A percentile compares a stretch with the other conserved stretches of the same genome.
These are phyloP conservation scores for Lamprotornis superbus DNA, from an alignment of 2,113 vertebrate species.

Conservation along the genomic window DNA sequence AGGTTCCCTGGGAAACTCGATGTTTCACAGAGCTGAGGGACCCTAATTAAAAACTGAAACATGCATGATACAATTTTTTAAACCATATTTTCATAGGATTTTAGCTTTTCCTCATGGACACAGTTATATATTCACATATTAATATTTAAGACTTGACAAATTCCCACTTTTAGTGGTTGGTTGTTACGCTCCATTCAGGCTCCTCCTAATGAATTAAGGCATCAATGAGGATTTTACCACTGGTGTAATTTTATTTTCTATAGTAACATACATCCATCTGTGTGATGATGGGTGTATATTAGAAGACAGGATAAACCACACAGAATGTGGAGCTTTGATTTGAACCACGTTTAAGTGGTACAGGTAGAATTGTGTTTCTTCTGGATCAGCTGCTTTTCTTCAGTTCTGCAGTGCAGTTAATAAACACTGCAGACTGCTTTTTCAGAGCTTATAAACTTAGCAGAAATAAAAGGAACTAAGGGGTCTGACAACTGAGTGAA, in stretches of 20 bases:
- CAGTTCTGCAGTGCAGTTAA: background rate
- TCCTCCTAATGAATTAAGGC: background rate
- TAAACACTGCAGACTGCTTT: slow-evolving; percentile 16
- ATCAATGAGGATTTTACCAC: background rate
- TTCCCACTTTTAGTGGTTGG: background rate
- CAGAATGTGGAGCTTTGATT: background rate
- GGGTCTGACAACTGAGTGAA: slow-evolving; percentile 15
- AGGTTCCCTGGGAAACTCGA: background rate
- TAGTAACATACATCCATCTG: background rate
- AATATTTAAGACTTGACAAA: background rate
- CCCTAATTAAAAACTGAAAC: background rate
- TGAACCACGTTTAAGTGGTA: background rate
- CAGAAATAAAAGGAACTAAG: slow-evolving; percentile 51
- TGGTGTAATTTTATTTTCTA: background rate
- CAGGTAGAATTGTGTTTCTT: slow-evolving; percentile 21
- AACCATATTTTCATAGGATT: background rate
- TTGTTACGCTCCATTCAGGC: background rate
- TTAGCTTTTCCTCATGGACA: background rate
- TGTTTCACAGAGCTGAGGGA: background rate
- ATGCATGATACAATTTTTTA: background rate
- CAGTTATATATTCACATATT: background rate
- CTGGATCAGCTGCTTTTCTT: slow-evolving; percentile 22
- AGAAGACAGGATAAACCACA: background rate
- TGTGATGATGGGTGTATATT: background rate
- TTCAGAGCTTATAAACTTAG: slow-evolving; percentile 56